phyloP scores from a whole-genome alignment of 2,888 invertebrate genomes.

The Odontocolon sp. region DNA sequence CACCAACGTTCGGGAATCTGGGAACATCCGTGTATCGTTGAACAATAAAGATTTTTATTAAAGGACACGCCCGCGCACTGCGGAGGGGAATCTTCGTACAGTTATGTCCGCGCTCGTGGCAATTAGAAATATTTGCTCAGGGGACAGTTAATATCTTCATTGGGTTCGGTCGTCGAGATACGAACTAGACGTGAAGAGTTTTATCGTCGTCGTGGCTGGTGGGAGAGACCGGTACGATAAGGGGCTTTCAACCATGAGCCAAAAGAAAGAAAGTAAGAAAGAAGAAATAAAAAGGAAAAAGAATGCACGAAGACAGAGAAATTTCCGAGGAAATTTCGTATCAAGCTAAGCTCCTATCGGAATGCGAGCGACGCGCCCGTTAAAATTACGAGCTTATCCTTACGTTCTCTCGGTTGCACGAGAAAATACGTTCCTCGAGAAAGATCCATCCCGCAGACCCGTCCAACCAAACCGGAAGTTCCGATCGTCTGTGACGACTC shows the following conservation, averaged over 20 bases:
- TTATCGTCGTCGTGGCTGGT: too few species aligned
- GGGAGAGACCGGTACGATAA: too few species aligned
- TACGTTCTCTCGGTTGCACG: conserved; percentile 29
- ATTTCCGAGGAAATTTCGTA: conserved; percentile 28
- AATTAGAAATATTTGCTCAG: conserved; percentile 76
- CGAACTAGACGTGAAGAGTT: conserved; percentile 56
- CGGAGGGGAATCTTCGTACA: conserved; percentile 22
- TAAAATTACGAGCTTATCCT: conserved; percentile 71
- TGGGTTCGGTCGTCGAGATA: conserved; percentile 49
- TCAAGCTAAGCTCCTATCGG: conserved; percentile 61
- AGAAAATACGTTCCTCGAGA: conserved; percentile 36
- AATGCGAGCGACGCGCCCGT: conserved; percentile 66
- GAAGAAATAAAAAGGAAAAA: background rate
- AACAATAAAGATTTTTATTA: conserved; percentile 76
- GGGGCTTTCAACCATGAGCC: background rate
- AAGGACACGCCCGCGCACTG: conserved; percentile 44
- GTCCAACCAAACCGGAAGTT: conserved; percentile 51
- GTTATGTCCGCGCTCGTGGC: conserved; percentile 51
- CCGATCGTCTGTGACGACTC: conserved; percentile 45
- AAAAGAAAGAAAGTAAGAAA: conserved; percentile 16
- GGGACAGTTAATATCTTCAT: conserved; percentile 75
- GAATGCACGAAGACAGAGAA: background rate
- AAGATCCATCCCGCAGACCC: background rate
- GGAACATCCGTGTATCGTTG: conserved; percentile 50
- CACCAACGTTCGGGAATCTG: conserved; percentile 8